Base-by-base conservation (phyloP, 2,113 vertebrate species). In the Micronycteris hirsuta region DNA sequence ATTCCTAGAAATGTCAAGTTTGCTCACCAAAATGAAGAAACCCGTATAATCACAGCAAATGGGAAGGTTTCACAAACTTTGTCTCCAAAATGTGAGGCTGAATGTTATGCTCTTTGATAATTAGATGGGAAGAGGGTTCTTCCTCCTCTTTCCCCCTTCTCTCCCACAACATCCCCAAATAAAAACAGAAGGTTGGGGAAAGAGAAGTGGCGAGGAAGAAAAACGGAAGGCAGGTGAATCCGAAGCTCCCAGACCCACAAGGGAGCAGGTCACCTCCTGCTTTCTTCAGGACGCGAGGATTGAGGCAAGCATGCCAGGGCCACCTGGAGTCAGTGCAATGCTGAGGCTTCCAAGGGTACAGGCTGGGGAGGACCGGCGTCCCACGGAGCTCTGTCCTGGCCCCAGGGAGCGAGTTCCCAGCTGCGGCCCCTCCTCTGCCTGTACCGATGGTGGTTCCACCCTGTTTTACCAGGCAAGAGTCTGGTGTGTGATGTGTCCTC, bases 251-350 rank as follows among this genome's bases (percentile, higher is more conserved):
- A 47, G 63, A 3, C 87, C 7, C 19, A 4, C 3, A 0, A 52
- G 33, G 38, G 28, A 2, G 33, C 17, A 41, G 0, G 45, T 52
- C 15, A 10, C 84, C 74, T 61, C 54, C 43, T 7, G 10, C 20
- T 24, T 9, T 43, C 45, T 31, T 20, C 7, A 0, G 49, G 71
- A 76, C 5, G 0, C 0, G 13, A 33, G 43, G 63, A 17, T 2
- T 4, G 12, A 1, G 4, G 20, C 5, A 20, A 70, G 13, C 54
- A 19, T 24, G 22, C 67, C 67, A 70, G 0, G 0, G 74, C 56
- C 71, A 26, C 82, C 41, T 54, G 71, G 87, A 1, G 4, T 52
- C 19, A 8, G 22, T 2, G 36, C 11, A 26, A 38, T 3, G 38
- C 36, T 36, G 38, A 63, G 47, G 38, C n/a, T 73, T 43, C 24